phyloP scores from a whole-genome alignment of 2,797 vertebrate species.

The Falco peregrinus region DNA sequence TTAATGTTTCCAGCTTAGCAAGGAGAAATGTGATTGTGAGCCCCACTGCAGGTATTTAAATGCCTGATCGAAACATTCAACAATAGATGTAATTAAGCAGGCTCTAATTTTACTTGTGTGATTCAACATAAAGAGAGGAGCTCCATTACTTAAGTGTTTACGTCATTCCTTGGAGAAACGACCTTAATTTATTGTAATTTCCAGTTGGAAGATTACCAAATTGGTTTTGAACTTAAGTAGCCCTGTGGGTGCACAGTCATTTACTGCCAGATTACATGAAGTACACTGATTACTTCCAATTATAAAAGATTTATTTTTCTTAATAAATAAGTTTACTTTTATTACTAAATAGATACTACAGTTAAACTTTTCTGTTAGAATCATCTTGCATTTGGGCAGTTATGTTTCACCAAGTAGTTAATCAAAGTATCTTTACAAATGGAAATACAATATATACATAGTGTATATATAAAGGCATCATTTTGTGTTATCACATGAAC shows the following conservation, averaged over 20 bases:
- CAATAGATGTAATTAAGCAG: constrained; percentile 28
- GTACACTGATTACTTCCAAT: constrained; percentile 25
- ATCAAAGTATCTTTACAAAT: background rate
- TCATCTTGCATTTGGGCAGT: background rate
- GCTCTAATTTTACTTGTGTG: constrained; percentile 30
- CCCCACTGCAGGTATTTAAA: constrained; percentile 10
- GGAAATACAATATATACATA: background rate
- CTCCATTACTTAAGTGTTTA: constrained; percentile 45
- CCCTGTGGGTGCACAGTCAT: background rate
- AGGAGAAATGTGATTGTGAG: background rate
- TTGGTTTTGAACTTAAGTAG: constrained; percentile 35
- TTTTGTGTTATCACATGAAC: background rate
- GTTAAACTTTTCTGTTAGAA: background rate
- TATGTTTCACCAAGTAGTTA: background rate
- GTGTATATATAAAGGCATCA: background rate
- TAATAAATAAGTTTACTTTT: background rate
- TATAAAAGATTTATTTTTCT: background rate
- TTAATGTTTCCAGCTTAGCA: background rate
- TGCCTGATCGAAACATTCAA: background rate
- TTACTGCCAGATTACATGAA: background rate
- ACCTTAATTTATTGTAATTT: constrained; percentile 55
- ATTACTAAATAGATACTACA: background rate
- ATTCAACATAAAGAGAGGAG: background rate
- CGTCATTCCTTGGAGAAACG: constrained; percentile 45
- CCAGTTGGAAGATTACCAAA: constrained; percentile 44